These are phyloP conservation scores for Spodoptera litura DNA, from an alignment of 1,140 invertebrate species.

Conservation along the genomic window DNA sequence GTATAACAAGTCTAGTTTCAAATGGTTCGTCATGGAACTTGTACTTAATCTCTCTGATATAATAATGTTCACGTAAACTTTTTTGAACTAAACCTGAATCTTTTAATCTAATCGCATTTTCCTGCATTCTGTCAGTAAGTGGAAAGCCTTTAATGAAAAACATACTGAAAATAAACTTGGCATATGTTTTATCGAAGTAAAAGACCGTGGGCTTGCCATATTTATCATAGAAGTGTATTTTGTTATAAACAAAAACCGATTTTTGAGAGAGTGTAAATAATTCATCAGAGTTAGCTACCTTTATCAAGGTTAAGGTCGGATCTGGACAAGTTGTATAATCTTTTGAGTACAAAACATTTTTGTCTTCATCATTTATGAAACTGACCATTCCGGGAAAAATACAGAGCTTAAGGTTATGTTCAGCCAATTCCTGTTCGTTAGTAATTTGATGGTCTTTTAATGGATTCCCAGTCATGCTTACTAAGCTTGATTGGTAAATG, in stretches of 20 bases:
- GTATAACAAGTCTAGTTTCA: neutral
- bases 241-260: neutral
- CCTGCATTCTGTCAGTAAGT: slow-evolving; percentile 19
- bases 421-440: slow-evolving; percentile 51
- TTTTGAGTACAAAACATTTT: neutral
- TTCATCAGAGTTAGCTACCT: neutral
- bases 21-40: neutral
- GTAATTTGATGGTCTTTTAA: slow-evolving; percentile 57
- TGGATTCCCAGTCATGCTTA: slow-evolving; percentile 62
- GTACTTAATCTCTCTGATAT: neutral
- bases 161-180: slow-evolving; percentile 23
- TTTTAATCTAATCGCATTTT: slow-evolving; percentile 18
- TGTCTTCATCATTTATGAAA: neutral
- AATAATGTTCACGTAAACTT: slow-evolving; percentile 25
- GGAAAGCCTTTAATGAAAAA: slow-evolving; percentile 50
- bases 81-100: slow-evolving; percentile 46
- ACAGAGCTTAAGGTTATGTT: slow-evolving; percentile 60
- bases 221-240: slow-evolving; percentile 3
- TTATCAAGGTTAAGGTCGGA: neutral
- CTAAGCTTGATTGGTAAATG: slow-evolving; percentile 63
- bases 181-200: slow-evolving; percentile 22
- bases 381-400: slow-evolving; percentile 39
- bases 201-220: neutral
- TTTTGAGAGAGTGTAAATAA: neutral
- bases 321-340: neutral